A percentile compares a stretch with the other conserved stretches of the same genome.
These are phyloP conservation scores for Tetragonisca angustula DNA, from an alignment of 2,888 invertebrate genomes.

Conservation along the genomic window DNA sequence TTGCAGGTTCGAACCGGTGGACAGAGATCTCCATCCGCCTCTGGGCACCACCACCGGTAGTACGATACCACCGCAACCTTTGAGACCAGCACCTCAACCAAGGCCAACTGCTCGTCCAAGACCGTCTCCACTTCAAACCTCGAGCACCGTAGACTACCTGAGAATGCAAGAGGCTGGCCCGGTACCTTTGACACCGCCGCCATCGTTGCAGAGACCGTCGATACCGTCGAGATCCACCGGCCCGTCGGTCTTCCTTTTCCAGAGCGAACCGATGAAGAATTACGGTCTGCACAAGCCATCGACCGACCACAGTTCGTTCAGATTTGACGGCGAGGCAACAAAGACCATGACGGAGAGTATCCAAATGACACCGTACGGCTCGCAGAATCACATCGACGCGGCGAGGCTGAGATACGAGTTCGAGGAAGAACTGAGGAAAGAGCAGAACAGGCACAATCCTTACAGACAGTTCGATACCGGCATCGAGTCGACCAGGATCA, in stretches of 20 bases:
- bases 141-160: slow-evolving; percentile 76
- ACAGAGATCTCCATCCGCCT: slow-evolving; percentile 81
- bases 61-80: slow-evolving; percentile 88
- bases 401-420: slow-evolving; percentile 52
- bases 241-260: slow-evolving; percentile 73
- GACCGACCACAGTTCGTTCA: slow-evolving; percentile 57
- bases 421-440: slow-evolving; percentile 24
- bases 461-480: slow-evolving; percentile 63
- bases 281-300: slow-evolving; percentile 60
- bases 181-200: slow-evolving; percentile 80
- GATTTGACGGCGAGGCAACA: slow-evolving; percentile 64
- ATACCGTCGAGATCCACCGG: slow-evolving; percentile 54
- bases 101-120: slow-evolving; percentile 78
- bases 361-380: slow-evolving; percentile 70
- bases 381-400: slow-evolving; percentile 62
- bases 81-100: slow-evolving; percentile 86
- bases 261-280: slow-evolving; percentile 60
- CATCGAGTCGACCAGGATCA: slow-evolving; percentile 63
- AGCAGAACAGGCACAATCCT: slow-evolving; percentile 24
- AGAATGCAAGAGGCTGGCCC: slow-evolving; percentile 78
- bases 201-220: slow-evolving; percentile 62
- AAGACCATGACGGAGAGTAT: slow-evolving; percentile 68
- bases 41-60: slow-evolving; percentile 59
- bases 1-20: slow-evolving; percentile 81
- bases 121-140: slow-evolving; percentile 79